Percentiles rank a stretch among this genome's conserved stretches.
Evolutionary conservation across 2,113 vertebrate genomes (phyloP).

Genomic region (Oxygymnocypris stewartii): DNA sequence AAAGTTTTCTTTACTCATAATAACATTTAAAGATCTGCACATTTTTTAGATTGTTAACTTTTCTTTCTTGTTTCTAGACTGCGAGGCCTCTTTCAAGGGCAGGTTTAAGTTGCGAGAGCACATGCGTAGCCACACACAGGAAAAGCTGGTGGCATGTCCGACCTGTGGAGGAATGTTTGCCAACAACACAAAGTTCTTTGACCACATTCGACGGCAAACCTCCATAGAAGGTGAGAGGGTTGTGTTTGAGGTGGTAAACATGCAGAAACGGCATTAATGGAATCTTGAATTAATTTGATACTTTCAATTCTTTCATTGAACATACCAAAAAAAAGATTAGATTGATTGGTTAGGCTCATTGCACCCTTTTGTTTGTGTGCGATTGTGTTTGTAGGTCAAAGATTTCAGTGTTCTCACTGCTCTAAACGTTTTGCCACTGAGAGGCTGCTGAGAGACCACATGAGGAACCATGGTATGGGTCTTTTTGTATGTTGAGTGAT

Average conservation of each 20-base stretch:
- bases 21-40: not conserved
- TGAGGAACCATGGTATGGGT: slow-evolving; percentile 93
- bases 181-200: slow-evolving; percentile 97
- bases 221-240: slow-evolving; percentile 85
- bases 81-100: slow-evolving; percentile 89
- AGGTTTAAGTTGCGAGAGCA: slow-evolving; percentile 94
- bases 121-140: slow-evolving; percentile 95
- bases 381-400: slow-evolving; percentile 79
- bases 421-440: slow-evolving; percentile 97
- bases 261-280: not conserved
- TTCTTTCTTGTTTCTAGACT: slow-evolving; percentile 76
- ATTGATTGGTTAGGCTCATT: not conserved
- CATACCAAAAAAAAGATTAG: not conserved
- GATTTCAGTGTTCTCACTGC: slow-evolving; percentile 97
- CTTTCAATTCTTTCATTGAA: not conserved
- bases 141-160: slow-evolving; percentile 95
- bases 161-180: slow-evolving; percentile 98
- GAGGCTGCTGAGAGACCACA: slow-evolving; percentile 92
- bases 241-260: not conserved
- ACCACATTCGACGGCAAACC: slow-evolving; percentile 93
- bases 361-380: not conserved
- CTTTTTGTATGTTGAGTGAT: not conserved
- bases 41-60: not conserved
- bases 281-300: not conserved
- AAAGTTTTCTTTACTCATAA: not conserved